Conservation (phyloP, 2,797 vertebrate genomes). For the Hydrolagus colliei region DNA sequence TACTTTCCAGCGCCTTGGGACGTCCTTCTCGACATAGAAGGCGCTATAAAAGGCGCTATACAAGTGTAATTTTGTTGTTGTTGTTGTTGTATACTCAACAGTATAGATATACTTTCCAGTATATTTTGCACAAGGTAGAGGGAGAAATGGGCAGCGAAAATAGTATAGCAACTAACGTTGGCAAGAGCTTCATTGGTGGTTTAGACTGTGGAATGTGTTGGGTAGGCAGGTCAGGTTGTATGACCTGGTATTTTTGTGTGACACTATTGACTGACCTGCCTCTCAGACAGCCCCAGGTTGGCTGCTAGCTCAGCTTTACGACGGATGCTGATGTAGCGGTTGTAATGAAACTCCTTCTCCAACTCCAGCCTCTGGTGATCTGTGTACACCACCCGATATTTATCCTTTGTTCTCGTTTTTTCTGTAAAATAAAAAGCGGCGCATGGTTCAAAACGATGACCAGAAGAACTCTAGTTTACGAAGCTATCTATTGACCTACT, state of each 20-base stretch:
- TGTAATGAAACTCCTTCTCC: slow-evolving; percentile 64
- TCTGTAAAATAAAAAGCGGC: slow-evolving; percentile 48
- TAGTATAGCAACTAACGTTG: too few species aligned
- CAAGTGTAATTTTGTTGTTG: too few species aligned
- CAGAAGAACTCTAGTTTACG: neutral
- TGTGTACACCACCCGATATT: slow-evolving; percentile 63
- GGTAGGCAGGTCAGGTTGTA: neutral
- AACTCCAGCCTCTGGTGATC: slow-evolving; percentile 62
- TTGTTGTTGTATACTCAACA: too few species aligned
- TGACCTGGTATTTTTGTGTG: neutral
- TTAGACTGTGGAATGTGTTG: too few species aligned
- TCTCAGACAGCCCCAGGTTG: slow-evolving; percentile 63
- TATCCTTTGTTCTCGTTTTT: slow-evolving; percentile 67
- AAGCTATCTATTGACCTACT: neutral
- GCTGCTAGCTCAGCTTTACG: slow-evolving; percentile 65
- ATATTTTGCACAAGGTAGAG: neutral
- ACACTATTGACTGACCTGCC: slow-evolving; percentile 55
- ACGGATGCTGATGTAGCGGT: slow-evolving; percentile 61
- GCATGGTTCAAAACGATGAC: neutral
- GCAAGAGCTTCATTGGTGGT: too few species aligned
- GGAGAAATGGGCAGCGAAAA: neutral
- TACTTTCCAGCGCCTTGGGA: too few species aligned
- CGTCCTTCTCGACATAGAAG: too few species aligned
- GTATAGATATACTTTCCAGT: too few species aligned
- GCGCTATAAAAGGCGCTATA: too few species aligned